phyloP scores from a whole-genome alignment of 2,888 invertebrate species.

The Amaurobius ferox region DNA sequence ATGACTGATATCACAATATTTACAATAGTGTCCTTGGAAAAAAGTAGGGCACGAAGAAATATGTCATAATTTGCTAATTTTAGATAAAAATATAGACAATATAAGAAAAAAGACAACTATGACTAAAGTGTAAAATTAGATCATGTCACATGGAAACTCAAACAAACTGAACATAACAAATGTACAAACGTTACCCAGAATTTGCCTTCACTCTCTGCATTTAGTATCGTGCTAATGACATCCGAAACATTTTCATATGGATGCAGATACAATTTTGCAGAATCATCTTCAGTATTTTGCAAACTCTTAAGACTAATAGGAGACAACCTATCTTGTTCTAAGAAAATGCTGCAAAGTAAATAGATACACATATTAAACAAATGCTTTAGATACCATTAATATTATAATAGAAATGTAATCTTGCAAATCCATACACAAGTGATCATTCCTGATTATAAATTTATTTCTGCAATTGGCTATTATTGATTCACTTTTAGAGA shows the following conservation, averaged over 20 bases:
- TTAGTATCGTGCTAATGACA: slow-evolving; percentile 64
- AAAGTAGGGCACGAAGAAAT: no score
- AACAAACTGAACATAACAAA: background rate
- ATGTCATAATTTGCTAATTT: no score
- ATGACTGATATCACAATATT: no score
- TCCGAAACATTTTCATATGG: slow-evolving; percentile 73
- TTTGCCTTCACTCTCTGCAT: slow-evolving; percentile 67
- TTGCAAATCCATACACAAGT: no score
- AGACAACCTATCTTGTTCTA: slow-evolving; percentile 81
- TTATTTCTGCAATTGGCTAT: no score
- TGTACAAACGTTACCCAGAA: slow-evolving; percentile 73
- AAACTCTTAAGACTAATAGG: slow-evolving; percentile 81
- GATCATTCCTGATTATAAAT: no score
- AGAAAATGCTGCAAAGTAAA: slow-evolving; percentile 80
- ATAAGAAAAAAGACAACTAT: no score
- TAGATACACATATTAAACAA: background rate
- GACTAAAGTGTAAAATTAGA: no score
- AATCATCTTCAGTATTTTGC: slow-evolving; percentile 25
- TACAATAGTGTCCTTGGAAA: no score
- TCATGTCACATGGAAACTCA: no score
- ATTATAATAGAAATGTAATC: background rate
- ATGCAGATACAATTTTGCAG: slow-evolving; percentile 59
- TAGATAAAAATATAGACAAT: no score
- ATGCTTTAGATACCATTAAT: background rate
- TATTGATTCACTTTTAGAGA: no score